Percentiles rank a stretch among this genome's conserved stretches.
phyloP scores from a whole-genome alignment of 2,113 vertebrate species.

The Chaenocephalus aceratus region DNA sequence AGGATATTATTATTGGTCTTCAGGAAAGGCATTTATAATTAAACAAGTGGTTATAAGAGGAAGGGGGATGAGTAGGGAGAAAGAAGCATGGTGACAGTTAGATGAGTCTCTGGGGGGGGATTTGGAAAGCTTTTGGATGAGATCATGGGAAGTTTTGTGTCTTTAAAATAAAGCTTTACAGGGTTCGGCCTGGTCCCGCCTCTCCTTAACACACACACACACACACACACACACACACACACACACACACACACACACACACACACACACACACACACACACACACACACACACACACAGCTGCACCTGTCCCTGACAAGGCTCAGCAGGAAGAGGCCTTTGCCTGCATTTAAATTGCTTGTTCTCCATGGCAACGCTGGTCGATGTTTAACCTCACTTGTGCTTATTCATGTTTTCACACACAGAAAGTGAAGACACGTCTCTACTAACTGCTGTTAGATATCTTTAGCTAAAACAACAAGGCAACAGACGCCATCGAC shows the following conservation, averaged over 20 bases:
- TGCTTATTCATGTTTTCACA: slow-evolving; percentile 29
- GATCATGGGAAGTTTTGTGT: slow-evolving; percentile 73
- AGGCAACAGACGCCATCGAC: background rate
- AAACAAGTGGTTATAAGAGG: background rate
- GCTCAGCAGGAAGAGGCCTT: slow-evolving; percentile 67
- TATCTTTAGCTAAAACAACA: background rate
- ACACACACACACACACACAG: slow-evolving; percentile 42
- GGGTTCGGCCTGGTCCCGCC: slow-evolving; percentile 38
- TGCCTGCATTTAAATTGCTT: slow-evolving; percentile 57
- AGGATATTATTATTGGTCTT: no score
- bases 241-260: slow-evolving; percentile 54
- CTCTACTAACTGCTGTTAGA: background rate
- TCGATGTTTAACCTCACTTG: slow-evolving; percentile 37
- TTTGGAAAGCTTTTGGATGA: slow-evolving; percentile 63
- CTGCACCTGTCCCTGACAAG: slow-evolving; percentile 77
- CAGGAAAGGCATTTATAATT: background rate
- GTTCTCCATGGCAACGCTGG: slow-evolving; percentile 60
- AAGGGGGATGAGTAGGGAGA: slow-evolving; percentile 26
- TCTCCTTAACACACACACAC: slow-evolving; percentile 31
- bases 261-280: slow-evolving; percentile 54
- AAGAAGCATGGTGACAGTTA: slow-evolving; percentile 20
- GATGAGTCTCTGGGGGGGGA: slow-evolving; percentile 29
- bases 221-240: slow-evolving; percentile 54
- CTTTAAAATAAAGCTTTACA: slow-evolving; percentile 64
- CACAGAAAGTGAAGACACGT: slow-evolving; percentile 23